A percentile compares a stretch with the other conserved stretches of the same genome.
Evolutionary conservation across 2,797 vertebrate genomes (phyloP).

Genomic region (Smutsia gigantea): DNA sequence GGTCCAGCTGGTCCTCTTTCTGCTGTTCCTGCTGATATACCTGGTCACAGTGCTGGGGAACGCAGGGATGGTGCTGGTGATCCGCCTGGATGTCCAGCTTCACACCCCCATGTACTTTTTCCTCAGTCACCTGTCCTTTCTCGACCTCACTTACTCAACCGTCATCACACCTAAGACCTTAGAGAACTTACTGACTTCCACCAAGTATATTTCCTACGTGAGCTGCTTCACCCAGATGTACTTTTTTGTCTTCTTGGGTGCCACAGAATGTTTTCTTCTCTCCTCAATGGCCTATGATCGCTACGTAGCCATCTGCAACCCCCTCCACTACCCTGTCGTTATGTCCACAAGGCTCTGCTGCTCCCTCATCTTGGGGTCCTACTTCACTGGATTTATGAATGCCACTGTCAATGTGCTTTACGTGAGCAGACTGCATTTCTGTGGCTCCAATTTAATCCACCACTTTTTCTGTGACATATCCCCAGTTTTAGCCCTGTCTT

Average conservation of each 20-base stretch:
- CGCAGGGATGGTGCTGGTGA: not conserved
- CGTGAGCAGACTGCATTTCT: not conserved
- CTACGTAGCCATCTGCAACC: conserved; percentile 70
- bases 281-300: conserved; percentile 75
- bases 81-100: not conserved
- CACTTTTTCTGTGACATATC: no score
- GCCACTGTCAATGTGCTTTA: conserved; percentile 21
- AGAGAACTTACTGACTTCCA: conserved; percentile 23
- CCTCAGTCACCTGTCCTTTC: conserved; percentile 57
- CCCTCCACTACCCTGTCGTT: conserved; percentile 55
- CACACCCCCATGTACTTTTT: conserved; percentile 72
- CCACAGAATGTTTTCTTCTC: conserved; percentile 68
- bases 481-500: conserved; percentile 44
- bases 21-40: conserved; percentile 58
- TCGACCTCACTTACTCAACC: conserved; percentile 65
- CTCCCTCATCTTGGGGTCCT: not conserved
- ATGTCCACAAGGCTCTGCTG: conserved; percentile 57
- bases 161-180: conserved; percentile 75
- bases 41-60: conserved; percentile 50
- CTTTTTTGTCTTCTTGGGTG: conserved; percentile 55
- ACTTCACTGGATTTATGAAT: conserved; percentile 27
- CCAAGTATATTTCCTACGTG: conserved; percentile 32
- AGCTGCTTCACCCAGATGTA: conserved; percentile 74
- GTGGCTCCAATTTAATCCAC: no score
- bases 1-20: not conserved